Base-by-base conservation (phyloP, 2,113 vertebrate species). In the Tapirus terrestris region DNA sequence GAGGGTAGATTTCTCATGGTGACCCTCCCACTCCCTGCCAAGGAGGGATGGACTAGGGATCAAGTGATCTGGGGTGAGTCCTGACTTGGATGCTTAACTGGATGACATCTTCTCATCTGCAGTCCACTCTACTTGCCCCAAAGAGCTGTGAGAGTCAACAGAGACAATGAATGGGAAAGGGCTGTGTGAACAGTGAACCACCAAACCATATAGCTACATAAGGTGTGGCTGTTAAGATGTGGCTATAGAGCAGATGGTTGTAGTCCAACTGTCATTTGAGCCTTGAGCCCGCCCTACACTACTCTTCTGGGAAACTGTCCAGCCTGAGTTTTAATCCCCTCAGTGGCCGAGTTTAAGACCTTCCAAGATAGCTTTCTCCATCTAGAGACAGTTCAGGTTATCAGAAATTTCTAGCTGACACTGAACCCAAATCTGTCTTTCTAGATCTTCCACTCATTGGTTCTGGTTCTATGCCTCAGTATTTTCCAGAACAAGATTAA, bases 141-240 rank as follows among this genome's bases (percentile, higher is more conserved):
- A 77, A 60, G 51, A 73, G 51, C 12, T 51, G 21, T 3, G 17
- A 51, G 67, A 45, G 3, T 61, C 81, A 20, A 4, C 0, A 2
- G 68, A 77, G 21, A 21, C 29, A 8, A 56, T 29, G 43, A 43
- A 29, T 6, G 43, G 77, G 6, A 23, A 18, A 17, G 13, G 67
- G 29, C 80, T 53, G 43, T 77, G 13, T 86, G 76, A 88, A 16
- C 11, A 8, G 3, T 12, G 65, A 43, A 4, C 29, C 20, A 17
- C 1, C 5, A 45, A 56, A 10, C 10, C 0, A 0, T 8, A 0
- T 9, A 51, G 6, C 33, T 18, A 18, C 1, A 6, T 27, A 16
- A 4, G 29, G 13, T 45, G 17, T 21, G 27, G 53, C 82, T 72
- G 7, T 29, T 48, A 27, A 75, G 23, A 36, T 45, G 18, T 3